Evolutionary conservation across 2,113 vertebrate species (phyloP).

Genomic region (Syngnathoides biaculeatus): DNA sequence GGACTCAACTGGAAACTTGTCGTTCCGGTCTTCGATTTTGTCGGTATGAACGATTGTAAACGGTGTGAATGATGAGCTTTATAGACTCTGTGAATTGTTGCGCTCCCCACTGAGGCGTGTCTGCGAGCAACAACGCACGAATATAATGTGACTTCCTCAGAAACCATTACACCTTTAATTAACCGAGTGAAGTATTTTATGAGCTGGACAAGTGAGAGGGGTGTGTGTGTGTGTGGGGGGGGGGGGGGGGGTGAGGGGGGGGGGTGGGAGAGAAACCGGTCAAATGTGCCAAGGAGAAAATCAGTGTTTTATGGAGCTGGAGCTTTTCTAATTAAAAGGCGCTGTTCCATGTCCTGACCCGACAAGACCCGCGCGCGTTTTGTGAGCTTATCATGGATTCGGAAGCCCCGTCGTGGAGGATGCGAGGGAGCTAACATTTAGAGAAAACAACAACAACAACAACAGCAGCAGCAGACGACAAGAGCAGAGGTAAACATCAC

Average conservation of each 20-base stretch:
- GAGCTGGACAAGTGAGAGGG: conserved; percentile 16
- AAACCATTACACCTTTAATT: not conserved
- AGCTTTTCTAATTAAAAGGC: conserved; percentile 24
- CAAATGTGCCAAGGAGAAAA: not conserved
- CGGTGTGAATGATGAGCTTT: not conserved
- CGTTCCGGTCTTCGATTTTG: not conserved
- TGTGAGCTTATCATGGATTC: conserved; percentile 60
- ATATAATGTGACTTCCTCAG: not conserved
- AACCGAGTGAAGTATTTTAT: not conserved
- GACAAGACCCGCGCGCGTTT: conserved; percentile 26
- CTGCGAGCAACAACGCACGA: conserved; percentile 46
- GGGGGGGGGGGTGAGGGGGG: too few species aligned
- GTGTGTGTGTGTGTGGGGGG: too few species aligned
- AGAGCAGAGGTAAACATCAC: conserved; percentile 45
- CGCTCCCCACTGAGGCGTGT: conserved; percentile 23
- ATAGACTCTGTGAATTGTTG: not conserved
- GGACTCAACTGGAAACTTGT: conserved; percentile 3
- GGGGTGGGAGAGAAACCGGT: too few species aligned
- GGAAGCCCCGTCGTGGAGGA: conserved; percentile 49
- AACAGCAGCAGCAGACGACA: conserved; percentile 19
- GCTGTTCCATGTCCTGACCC: conserved; percentile 48
- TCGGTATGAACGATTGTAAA: conserved; percentile 3
- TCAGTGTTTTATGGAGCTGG: not conserved
- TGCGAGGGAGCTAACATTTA: conserved; percentile 45
- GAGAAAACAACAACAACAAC: too few species aligned